These are phyloP conservation scores for Tupiocoris notatus DNA, from an alignment of 2,888 invertebrate species.

Conservation along the genomic window DNA sequence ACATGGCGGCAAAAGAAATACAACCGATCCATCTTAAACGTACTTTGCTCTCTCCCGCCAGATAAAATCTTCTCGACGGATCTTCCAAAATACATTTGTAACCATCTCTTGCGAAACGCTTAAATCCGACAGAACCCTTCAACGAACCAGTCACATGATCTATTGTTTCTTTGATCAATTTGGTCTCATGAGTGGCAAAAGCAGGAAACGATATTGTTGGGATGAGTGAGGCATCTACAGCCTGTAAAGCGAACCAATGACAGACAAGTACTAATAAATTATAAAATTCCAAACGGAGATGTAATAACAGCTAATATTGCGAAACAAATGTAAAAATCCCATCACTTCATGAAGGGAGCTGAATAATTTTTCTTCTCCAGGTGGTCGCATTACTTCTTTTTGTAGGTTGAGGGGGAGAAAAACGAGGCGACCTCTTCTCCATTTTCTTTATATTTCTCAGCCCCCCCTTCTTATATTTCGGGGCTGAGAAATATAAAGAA, in stretches of 20 bases:
- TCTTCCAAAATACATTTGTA: slow-evolving; percentile 88
- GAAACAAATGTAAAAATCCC: too few relatives aligned
- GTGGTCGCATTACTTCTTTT: too few relatives aligned
- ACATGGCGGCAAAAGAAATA: too few relatives aligned
- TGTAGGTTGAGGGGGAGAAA: too few relatives aligned
- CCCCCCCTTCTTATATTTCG: neutral
- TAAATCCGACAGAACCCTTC: slow-evolving; percentile 88
- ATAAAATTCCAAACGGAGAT: too few relatives aligned
- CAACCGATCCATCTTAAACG: neutral
- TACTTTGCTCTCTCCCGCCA: slow-evolving; percentile 83
- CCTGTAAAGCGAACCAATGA: too few relatives aligned
- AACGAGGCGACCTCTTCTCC: too few relatives aligned
- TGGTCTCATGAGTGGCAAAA: slow-evolving; percentile 95
- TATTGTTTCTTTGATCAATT: slow-evolving; percentile 82
- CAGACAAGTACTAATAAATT: too few relatives aligned
- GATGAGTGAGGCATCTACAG: slow-evolving; percentile 87
- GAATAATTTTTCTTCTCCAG: too few relatives aligned
- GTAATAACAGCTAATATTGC: too few relatives aligned
- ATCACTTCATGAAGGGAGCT: too few relatives aligned
- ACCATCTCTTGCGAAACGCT: slow-evolving; percentile 92
- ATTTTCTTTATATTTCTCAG: too few relatives aligned
- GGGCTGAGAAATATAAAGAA: neutral
- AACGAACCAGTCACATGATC: slow-evolving; percentile 76
- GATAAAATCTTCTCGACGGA: slow-evolving; percentile 66
- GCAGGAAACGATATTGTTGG: slow-evolving; percentile 96